These are phyloP conservation scores for Sceloporus tristichus DNA, from an alignment of 2,113 vertebrate species.

Conservation along the genomic window DNA sequence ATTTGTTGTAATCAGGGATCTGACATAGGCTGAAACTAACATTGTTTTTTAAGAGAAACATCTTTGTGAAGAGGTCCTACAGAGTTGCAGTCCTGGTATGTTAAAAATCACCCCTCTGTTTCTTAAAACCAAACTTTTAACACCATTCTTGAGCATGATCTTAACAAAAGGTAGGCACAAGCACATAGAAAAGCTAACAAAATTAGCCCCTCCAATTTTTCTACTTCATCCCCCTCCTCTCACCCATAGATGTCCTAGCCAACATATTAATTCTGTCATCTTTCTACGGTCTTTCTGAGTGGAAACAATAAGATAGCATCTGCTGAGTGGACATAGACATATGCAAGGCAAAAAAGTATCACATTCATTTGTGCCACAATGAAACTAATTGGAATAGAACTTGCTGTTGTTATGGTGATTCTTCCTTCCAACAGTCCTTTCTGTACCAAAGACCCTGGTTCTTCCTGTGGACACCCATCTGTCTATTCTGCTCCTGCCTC, in stretches of 20 bases:
- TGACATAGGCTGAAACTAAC: no score
- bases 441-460: conserved; percentile 38
- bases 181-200: background rate
- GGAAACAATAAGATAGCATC: conserved; percentile 61
- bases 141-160: background rate
- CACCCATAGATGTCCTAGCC: background rate
- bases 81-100: background rate
- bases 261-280: conserved; percentile 12
- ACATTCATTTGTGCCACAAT: conserved; percentile 72
- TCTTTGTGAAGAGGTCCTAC: background rate
- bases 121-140: background rate
- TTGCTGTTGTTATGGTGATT: conserved; percentile 78
- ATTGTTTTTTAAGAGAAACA: background rate
- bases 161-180: background rate
- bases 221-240: background rate
- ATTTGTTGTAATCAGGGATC: background rate
- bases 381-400: conserved; percentile 63
- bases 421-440: conserved; percentile 50
- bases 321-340: conserved; percentile 65
- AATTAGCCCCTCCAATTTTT: background rate
- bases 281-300: conserved; percentile 46
- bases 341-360: conserved; percentile 64
- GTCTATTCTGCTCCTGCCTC: conserved; percentile 68
- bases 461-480: conserved; percentile 74
- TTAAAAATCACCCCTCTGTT: background rate